A percentile compares a stretch with the other conserved stretches of the same genome.
Evolutionary conservation across 2,113 vertebrate species (phyloP).

Genomic region (Oenanthe oenanthe): DNA sequence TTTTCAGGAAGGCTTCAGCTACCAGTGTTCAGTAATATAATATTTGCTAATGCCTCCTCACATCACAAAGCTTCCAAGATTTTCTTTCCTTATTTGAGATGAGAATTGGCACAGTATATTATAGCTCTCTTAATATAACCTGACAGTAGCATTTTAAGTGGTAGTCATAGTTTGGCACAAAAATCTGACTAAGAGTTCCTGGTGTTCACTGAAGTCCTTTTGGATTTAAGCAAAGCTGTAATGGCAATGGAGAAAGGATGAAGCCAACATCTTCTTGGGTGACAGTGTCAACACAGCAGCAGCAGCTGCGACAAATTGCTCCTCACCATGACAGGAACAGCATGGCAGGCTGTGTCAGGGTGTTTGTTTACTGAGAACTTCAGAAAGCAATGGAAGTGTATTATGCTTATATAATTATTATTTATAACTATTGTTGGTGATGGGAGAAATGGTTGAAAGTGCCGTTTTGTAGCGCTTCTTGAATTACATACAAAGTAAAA

Average conservation of each 20-base stretch:
- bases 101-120: not conserved
- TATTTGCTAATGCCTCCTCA: not conserved
- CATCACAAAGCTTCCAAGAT: not conserved
- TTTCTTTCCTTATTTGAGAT: not conserved
- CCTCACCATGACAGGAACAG: not conserved
- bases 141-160: not conserved
- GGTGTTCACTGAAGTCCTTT: not conserved
- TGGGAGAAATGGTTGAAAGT: slow-evolving; percentile 29
- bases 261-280: not conserved
- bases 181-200: not conserved
- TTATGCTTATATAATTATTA: slow-evolving; percentile 12
- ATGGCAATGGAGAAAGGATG: not conserved
- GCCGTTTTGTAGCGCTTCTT: not conserved
- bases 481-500: not conserved
- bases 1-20: slow-evolving; percentile 7
- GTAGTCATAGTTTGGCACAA: not conserved
- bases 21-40: not conserved
- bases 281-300: fast-evolving
- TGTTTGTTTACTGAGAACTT: slow-evolving; percentile 20
- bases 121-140: not conserved
- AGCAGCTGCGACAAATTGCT: not conserved
- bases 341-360: not conserved
- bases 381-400: not conserved
- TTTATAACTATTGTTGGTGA: slow-evolving; percentile 22
- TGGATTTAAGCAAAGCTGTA: slow-evolving; percentile 8